These are phyloP conservation scores for Pheosia tremula DNA, from an alignment of 2,888 invertebrate species.

Conservation along the genomic window DNA sequence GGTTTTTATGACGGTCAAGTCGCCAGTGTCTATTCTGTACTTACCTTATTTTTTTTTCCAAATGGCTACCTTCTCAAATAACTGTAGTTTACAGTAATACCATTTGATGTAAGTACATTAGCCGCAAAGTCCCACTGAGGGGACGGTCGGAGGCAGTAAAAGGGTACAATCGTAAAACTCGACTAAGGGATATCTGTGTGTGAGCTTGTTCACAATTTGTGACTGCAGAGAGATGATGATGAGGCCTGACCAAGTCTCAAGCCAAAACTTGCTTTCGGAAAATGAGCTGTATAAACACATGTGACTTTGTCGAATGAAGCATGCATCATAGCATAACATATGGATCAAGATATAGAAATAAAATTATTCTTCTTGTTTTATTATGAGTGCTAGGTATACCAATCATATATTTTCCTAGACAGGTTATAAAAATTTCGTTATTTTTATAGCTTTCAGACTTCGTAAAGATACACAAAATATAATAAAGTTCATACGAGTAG, in stretches of 20 bases:
- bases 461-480: neutral
- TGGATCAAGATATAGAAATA: no score
- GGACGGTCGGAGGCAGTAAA: slow-evolving; percentile 2
- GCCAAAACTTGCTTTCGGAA: no score
- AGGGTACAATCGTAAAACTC: slow-evolving; percentile 2
- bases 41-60: neutral
- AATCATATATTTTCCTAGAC: no score
- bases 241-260: neutral
- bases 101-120: slow-evolving; percentile 1
- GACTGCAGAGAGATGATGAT: neutral
- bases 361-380: no score
- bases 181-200: neutral
- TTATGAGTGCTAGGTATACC: no score
- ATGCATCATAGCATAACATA: no score
- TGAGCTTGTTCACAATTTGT: neutral
- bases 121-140: neutral
- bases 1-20: neutral
- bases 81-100: neutral
- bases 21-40: neutral
- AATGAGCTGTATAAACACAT: no score
- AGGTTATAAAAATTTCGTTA: no score
- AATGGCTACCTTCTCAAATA: neutral
- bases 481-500: neutral
- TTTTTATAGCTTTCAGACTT: no score
- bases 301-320: no score